Percentiles rank a stretch among this genome's conserved stretches.
phyloP scores from a whole-genome alignment of 2,797 vertebrate species.

The Coreius guichenoti region DNA sequence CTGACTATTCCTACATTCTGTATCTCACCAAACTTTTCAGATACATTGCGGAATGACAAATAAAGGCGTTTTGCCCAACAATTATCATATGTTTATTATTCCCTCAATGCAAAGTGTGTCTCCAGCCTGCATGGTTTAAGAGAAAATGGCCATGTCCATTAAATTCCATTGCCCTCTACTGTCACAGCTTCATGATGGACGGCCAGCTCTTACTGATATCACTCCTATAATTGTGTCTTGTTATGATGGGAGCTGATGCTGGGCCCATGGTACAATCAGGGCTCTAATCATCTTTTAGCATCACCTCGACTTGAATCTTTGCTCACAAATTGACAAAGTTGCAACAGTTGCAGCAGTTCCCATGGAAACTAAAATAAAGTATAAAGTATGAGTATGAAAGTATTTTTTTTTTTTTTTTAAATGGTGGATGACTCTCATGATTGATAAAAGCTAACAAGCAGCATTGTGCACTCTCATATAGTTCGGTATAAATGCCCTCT shows the following conservation, averaged over 20 bases:
- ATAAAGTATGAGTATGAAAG: too few species aligned
- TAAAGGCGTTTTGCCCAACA: not conserved
- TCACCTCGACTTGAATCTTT: not conserved
- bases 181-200: conserved; percentile 9
- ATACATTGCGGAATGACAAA: not conserved
- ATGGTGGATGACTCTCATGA: not conserved
- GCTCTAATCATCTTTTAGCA: conserved; percentile 15
- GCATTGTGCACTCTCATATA: not conserved
- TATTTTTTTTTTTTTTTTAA: not conserved
- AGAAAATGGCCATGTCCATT: not conserved
- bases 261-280: not conserved
- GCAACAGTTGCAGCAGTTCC: conserved; percentile 39
- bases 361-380: conserved; percentile 46
- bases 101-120: not conserved
- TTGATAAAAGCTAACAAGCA: not conserved
- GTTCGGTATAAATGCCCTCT: too few species aligned
- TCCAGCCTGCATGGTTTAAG: not conserved
- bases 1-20: not conserved
- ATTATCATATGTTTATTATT: not conserved
- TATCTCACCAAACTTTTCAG: not conserved
- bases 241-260: conserved; percentile 8
- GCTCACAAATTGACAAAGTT: conserved; percentile 32
- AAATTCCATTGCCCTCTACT: not conserved
- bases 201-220: conserved; percentile 5
- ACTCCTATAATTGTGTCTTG: not conserved